Evolutionary conservation across 2,113 vertebrate genomes (phyloP), one percentile per base, ranked within the genome.

Genomic region (Odontophorus gujanensis): DNA sequence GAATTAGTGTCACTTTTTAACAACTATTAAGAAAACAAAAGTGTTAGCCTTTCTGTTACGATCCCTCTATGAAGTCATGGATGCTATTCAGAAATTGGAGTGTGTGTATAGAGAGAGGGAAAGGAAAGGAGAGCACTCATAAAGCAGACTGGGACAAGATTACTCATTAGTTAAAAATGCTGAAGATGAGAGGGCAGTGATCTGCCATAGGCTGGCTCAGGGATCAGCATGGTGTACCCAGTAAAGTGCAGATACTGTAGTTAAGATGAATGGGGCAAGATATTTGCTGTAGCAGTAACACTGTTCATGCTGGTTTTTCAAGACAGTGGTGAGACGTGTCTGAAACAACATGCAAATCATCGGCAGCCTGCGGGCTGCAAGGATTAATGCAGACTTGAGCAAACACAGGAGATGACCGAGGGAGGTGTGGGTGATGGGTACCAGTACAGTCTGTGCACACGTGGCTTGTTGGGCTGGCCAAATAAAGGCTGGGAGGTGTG

Each of bases 61-160:
- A 53, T 51, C 34, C 53, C 43, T 53, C 85, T 42, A 61, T 7
- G 43, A 32, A 67, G 3, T 34, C 34, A 1, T 7, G 32, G n/a
- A 16, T 40, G 55, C 38, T 1, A 11, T 25, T 68, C 19, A 11
- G 9, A 63, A n/a, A 51, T 78, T 19, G 4, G 47, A 66, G 0
- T 0, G 15, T 24, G 25, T 4, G 36, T 43, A 20, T 13, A 32
- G 69, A 34, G 74, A 65, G 85, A 73, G 12, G 51, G 80, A 69
- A 81, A 53, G 76, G 89, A 90, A 77, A 74, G 63, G 79, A 82
- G 85, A 80, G 8, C 72, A 43, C 87, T 80, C 83, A 94, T 93
- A 91, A 80, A 61, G 45, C 71, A 58, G 91, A 34, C 63, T 81
- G 83, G 66, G 69, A 58, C 68, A 45, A 62, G 82, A 83, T 53